Evolutionary conservation across 2,797 vertebrate species (phyloP), one percentile per base, ranked within the genome.

Genomic region (Peromyscus nudipes): DNA sequence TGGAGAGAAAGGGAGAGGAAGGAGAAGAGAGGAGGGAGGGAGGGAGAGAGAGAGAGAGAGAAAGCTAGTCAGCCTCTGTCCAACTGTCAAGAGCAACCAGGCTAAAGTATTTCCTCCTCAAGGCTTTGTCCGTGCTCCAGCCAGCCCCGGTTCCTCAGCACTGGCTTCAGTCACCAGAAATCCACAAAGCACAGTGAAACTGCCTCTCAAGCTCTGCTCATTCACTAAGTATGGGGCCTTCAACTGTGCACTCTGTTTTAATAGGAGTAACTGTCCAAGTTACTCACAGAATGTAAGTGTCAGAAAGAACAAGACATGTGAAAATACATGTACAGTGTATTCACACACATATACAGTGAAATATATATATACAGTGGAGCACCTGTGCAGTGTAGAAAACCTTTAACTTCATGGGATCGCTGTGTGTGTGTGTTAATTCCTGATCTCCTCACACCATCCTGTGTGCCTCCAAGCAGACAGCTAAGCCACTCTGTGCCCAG

Each of bases 161-260:
- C 60, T 49, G 87, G n/a, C 43, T 79, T 82, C 25, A 16, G 71
- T 71, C 75, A 10, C 11, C 49, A 60, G 85, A 89, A 97, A 92
- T 75, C 73, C 73, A 27, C 11, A 46, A 75, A 25, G 21, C 49
- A 65, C 27, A 6, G 34, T 55, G 0, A 0, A 17, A 57, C 52
- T 40, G 64, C 7, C 37, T 83, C 57, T 27, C n/a, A 69, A 27
- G 14, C 5, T 92, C 81, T 92, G 31, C 31, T 75, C 19, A 34
- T 43, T 65, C 6, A 17, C 8, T n/a, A 60, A 37, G 27, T 23
- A 57, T 46, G 49, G 77, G 75, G 80, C 75, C 52, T 55, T 87
- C 31, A 71, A 6, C 67, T 69, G 34, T 55, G 83, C 77, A 23
- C 92, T 55, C 57, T 81, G 14, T 17, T 69, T 71, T 43, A 82